Percentiles rank a stretch among this genome's conserved stretches.
Evolutionary conservation across 2,888 invertebrate genomes (phyloP).

Genomic region (Apoda limacodes): DNA sequence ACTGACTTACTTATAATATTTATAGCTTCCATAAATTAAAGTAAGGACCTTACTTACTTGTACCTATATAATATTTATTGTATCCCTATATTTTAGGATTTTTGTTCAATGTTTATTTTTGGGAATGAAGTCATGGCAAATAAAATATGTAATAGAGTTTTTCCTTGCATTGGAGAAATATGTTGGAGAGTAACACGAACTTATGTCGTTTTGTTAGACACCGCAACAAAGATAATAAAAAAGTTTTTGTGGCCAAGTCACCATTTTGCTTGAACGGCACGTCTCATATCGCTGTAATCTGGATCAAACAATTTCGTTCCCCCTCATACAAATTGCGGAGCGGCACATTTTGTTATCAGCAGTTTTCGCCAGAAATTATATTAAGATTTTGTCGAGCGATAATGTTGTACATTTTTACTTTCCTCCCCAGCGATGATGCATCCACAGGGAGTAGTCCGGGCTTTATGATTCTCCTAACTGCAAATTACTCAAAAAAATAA

Average conservation of each 20-base stretch:
- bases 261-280: constrained; percentile 40
- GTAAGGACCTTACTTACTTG: too few species aligned
- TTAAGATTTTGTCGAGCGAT: constrained; percentile 58
- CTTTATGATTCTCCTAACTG: constrained; percentile 52
- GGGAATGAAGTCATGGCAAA: too few species aligned
- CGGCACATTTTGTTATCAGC: constrained; percentile 58
- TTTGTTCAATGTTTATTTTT: too few species aligned
- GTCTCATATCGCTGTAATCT: constrained; percentile 60
- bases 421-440: constrained; percentile 32
- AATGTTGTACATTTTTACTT: constrained; percentile 56
- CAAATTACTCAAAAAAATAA: constrained; percentile 49
- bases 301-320: constrained; percentile 59
- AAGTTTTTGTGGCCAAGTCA: constrained; percentile 38
- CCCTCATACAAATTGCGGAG: constrained; percentile 50
- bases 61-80: too few species aligned
- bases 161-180: too few species aligned
- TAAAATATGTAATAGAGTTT: too few species aligned
- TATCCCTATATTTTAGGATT: too few species aligned
- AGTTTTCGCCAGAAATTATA: constrained; percentile 61
- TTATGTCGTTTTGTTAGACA: constrained; percentile 24
- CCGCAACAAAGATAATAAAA: constrained; percentile 40
- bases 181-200: constrained; percentile 25
- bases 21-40: too few species aligned
- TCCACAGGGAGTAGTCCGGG: constrained; percentile 36
- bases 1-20: too few species aligned